These are phyloP conservation scores for Synanthedon tipuliformis DNA, from an alignment of 2,888 invertebrate species.

Conservation along the genomic window DNA sequence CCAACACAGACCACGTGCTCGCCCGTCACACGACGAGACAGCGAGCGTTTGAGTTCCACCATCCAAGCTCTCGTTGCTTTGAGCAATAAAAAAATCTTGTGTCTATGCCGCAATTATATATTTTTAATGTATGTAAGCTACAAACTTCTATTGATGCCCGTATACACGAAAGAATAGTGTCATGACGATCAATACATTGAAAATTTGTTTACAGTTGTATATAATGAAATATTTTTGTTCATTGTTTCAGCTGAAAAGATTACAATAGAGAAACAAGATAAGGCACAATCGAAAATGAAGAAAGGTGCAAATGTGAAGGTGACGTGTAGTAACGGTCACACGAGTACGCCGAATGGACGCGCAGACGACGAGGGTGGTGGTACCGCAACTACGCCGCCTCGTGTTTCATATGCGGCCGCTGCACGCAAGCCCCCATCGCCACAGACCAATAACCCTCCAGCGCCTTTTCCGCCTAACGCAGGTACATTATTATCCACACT, in stretches of 20 bases:
- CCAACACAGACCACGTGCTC: constrained; percentile 64
- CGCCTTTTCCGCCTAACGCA: constrained; percentile 45
- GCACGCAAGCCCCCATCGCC: constrained; percentile 55
- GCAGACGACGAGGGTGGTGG: constrained; percentile 57
- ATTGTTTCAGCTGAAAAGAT: constrained; percentile 34
- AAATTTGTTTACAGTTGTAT: constrained; percentile 4
- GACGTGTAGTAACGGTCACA: constrained; percentile 52
- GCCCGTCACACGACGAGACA: constrained; percentile 56
- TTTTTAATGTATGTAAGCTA: too few relatives aligned
- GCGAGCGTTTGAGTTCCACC: constrained; percentile 18
- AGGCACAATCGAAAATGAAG: constrained; percentile 48
- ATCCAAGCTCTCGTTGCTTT: not conserved
- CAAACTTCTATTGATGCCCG: too few relatives aligned
- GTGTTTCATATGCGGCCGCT: constrained; percentile 58
- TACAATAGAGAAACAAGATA: constrained; percentile 33
- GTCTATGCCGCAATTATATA: too few relatives aligned
- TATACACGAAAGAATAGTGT: too few relatives aligned
- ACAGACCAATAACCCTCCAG: constrained; percentile 37
- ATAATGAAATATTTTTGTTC: constrained; percentile 7
- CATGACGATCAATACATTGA: not conserved
- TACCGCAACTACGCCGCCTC: constrained; percentile 30
- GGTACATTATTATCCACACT: constrained; percentile 21
- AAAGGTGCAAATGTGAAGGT: constrained; percentile 36
- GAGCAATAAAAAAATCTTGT: too few relatives aligned
- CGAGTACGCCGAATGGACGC: constrained; percentile 53